Base-by-base conservation (phyloP, 1,140 invertebrate genomes). In the Anagrus nilaparvatae region DNA sequence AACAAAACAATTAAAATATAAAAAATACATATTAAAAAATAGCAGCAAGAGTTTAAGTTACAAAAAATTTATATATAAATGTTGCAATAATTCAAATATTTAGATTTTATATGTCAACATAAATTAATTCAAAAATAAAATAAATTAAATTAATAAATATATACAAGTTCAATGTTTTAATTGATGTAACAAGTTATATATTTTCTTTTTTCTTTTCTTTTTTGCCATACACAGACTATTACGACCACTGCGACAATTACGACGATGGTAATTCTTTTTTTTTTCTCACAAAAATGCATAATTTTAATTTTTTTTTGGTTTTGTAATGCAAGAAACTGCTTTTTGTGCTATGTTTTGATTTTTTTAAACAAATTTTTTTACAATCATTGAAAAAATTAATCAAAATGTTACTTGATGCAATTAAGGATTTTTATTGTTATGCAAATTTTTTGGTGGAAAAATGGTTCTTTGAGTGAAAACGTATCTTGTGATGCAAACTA, bases 181-280 rank as follows among this genome's bases (percentile, higher is more conserved):
- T 67, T 49, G 59, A 66, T 63, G 55, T 68, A 67, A 66, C 65
- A 57, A 48, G 53, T 65, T n/a, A n/a, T n/a, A n/a, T n/a, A n/a
- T n/a, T 59, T 60, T 58, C 45, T 66, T 63, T 52, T 50, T 67
- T 67, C 52, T 67, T 51, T 67, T 68, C 58, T 65, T 54, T 65
- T 68, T 54, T 65, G 61, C 62, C 59, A 63, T 59, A 65, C 63
- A 63, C 59, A 67, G 65, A 67, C 57, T 68, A 68, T 68, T 68
- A 67, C 58, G 64, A 69, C 62, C 58, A 66, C 64, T 65, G 56
- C 65, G 61, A 68, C 61, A 67, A 67, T 68, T 68, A 68, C 60
- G 64, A 68, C 56, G 61, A 68, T 64, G 65, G 65, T 67, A 68
- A 67, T 65, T 65, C 54, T 56, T 59, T 63, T 60, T 50, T n/a